These are phyloP conservation scores for Halocaridina rubra DNA, from an alignment of 2,888 invertebrate genomes.

Conservation along the genomic window DNA sequence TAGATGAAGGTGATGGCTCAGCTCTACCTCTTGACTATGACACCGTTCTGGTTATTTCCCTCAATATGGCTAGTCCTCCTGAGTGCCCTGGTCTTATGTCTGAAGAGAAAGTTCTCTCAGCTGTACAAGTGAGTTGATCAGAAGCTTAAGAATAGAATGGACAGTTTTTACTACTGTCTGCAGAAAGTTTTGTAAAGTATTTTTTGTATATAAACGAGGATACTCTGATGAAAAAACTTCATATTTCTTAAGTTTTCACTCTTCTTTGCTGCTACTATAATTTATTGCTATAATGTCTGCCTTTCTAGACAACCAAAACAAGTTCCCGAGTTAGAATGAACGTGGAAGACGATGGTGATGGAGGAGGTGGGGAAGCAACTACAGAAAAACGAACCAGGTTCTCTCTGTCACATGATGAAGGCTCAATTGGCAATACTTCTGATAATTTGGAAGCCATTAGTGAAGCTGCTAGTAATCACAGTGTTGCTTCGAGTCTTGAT, in stretches of 20 bases:
- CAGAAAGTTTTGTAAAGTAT: no score
- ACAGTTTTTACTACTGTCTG: no score
- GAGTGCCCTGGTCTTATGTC: constrained; percentile 77
- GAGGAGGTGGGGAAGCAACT: constrained; percentile 65
- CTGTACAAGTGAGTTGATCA: constrained; percentile 39
- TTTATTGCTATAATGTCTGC: no score
- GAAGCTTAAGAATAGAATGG: no score
- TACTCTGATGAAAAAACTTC: no score
- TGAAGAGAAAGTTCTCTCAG: constrained; percentile 75
- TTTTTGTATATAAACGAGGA: no score
- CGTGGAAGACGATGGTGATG: constrained; percentile 59
- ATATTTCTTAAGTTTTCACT: no score
- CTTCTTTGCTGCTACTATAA: no score
- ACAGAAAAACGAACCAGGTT: constrained; percentile 74
- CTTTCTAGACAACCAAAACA: constrained; percentile 36
- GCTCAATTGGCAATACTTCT: constrained; percentile 89
- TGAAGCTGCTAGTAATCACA: constrained; percentile 95
- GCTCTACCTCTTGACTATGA: constrained; percentile 41
- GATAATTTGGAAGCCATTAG: constrained; percentile 95
- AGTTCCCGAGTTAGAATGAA: constrained; percentile 43
- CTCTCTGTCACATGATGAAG: constrained; percentile 90
- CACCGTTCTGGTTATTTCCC: constrained; percentile 78
- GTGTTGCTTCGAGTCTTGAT: constrained; percentile 87
- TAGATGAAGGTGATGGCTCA: constrained; percentile 5
- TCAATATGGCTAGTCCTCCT: constrained; percentile 72